Percentiles rank a stretch among this genome's conserved stretches.
These are phyloP conservation scores for Rattus rattus DNA, from an alignment of 2,113 vertebrate species.

Conservation along the genomic window DNA sequence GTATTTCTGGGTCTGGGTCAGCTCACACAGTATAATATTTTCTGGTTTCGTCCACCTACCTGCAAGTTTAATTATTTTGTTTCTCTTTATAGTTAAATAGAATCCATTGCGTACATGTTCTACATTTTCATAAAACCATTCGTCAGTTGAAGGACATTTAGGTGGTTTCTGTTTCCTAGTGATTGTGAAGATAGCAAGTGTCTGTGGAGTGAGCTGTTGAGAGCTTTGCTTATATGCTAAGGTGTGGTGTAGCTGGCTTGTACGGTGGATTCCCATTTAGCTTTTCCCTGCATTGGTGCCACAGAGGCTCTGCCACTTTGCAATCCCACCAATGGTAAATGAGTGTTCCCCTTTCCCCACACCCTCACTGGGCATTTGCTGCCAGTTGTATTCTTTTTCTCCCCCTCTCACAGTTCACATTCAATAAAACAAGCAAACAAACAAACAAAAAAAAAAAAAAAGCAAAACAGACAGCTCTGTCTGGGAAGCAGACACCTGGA, in stretches of 20 bases:
- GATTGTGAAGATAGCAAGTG: neutral
- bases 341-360: neutral
- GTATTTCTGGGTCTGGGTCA: neutral
- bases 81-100: neutral
- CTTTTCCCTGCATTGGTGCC: no score
- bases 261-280: neutral
- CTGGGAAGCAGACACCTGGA: no score
- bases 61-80: neutral
- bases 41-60: neutral
- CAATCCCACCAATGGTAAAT: neutral
- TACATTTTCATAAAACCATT: neutral
- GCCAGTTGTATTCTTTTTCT: neutral
- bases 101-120: neutral
- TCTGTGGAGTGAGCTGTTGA: neutral
- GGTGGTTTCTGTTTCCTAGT: neutral
- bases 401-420: constrained; percentile 48
- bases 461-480: neutral
- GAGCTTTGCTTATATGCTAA: neutral
- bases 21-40: neutral
- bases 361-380: neutral
- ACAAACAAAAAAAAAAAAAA: neutral
- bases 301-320: neutral
- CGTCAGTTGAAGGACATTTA: neutral
- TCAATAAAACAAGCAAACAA: constrained; percentile 72
- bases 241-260: no score